Evolutionary conservation across 2,797 vertebrate genomes (phyloP).

Genomic region (Hippoglossus hippoglossus): DNA sequence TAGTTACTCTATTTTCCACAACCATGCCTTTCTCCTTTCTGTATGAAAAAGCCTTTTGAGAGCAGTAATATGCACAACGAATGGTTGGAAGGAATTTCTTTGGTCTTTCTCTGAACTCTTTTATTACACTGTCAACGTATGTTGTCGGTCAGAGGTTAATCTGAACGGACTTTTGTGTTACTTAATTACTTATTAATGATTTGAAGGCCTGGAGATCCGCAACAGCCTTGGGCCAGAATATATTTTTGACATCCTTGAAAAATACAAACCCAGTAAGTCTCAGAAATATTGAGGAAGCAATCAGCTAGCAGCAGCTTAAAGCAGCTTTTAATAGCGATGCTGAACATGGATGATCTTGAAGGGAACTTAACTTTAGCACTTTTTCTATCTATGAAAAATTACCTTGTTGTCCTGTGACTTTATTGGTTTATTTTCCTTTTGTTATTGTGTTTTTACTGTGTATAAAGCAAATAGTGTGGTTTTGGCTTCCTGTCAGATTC

Average conservation of each 20-base stretch:
- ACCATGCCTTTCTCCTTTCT: not conserved
- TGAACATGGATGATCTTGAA: not conserved
- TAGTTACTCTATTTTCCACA: no score
- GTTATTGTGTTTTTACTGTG: no score
- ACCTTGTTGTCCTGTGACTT: no score
- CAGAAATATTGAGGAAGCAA: no score
- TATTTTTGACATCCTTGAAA: no score
- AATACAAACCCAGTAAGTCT: no score
- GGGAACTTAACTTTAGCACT: not conserved
- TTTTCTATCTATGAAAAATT: no score
- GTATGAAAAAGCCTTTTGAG: not conserved
- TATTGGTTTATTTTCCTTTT: no score
- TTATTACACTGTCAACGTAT: no score
- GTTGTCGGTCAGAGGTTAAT: no score
- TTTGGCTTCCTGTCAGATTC: constrained; percentile 20
- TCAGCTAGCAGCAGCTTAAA: not conserved
- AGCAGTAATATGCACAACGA: not conserved
- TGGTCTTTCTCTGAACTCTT: no score
- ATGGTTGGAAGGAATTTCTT: not conserved
- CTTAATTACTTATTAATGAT: not conserved
- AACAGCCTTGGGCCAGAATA: not conserved
- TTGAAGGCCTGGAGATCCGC: not conserved
- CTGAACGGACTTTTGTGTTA: no score
- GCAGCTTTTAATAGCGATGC: not conserved
- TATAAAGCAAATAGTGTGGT: not conserved